Base-by-base conservation (phyloP, 2,888 invertebrate species). In the Aphodius granarius region DNA sequence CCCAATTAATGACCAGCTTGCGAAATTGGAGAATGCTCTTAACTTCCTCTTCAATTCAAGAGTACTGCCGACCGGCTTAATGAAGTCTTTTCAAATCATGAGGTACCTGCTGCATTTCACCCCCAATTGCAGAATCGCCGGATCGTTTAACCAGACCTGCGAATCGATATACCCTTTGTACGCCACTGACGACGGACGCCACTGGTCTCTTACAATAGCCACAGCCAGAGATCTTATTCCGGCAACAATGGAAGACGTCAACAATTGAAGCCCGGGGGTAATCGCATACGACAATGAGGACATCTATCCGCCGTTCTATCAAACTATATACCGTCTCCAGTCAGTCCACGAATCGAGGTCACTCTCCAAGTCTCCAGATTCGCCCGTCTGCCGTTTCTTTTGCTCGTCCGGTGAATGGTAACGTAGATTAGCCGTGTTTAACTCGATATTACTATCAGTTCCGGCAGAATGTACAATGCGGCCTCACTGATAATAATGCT, bases 201-300 rank as follows among this genome's bases (percentile, higher is more conserved):
- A n/a, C 19, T 19, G 68, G 68, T 20, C 19, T 9, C 65, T 9
- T 21, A 68, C 68, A 68, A 68, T 68, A 20, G 68, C 6, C 22
- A n/a, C 68, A 20, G 43, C 43, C 13, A 43, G 68, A 77, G 79
- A 82, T 82, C 82, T 83, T 83, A 83, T 83, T 82, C 82, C 84
- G 78, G 79, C 79, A 80, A 85, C 85, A 85, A 85, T 84, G 80
- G 68, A 79, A 77, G 78, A 79, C 81, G 81, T 83, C 84, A 85
- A 85, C 85, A 85, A 85, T 84, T 83, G 85, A 85, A 85, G 84
- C 85, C 85, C 85, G 83, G 76, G 84, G 84, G 85, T 85, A 85
- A 85, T 85, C 85, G 85, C 75, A 79, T 80, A 78, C 82, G 83
- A 85, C 85, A 85, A 85, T 84, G 83, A 68, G 9, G 68, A 82